A percentile compares a stretch with the other conserved stretches of the same genome.
Evolutionary conservation across 2,888 invertebrate genomes (phyloP).

Genomic region (Dicranocentrus wangi): DNA sequence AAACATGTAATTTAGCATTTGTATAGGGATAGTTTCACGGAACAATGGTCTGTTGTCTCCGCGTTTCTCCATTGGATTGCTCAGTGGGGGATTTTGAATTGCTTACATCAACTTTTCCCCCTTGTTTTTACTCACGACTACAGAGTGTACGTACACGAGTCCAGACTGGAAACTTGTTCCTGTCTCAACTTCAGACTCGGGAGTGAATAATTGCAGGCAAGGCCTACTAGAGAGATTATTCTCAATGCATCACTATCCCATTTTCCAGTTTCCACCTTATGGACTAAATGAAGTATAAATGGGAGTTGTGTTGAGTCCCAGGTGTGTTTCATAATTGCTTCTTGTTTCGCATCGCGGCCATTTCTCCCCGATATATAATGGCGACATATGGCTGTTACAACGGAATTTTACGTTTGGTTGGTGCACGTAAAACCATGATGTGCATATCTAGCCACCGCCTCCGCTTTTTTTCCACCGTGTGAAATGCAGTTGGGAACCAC

Average conservation of each 20-base stretch:
- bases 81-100: constrained; percentile 18
- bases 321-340: constrained; percentile 49
- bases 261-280: not conserved
- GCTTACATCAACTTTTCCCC: not conserved
- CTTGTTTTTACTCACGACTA: not conserved
- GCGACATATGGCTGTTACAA: constrained; percentile 31
- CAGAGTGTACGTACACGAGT: too few relatives aligned
- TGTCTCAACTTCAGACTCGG: too few relatives aligned
- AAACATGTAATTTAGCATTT: too few relatives aligned
- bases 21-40: not conserved
- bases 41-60: not conserved
- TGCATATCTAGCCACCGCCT: too few relatives aligned
- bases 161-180: too few relatives aligned
- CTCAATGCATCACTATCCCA: not conserved
- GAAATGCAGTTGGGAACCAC: not conserved
- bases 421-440: not conserved
- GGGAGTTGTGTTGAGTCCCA: constrained; percentile 26
- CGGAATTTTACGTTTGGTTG: not conserved
- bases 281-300: constrained; percentile 43
- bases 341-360: not conserved
- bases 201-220: too few relatives aligned
- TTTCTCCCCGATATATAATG: not conserved
- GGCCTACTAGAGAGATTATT: too few relatives aligned
- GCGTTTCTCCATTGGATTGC: not conserved
- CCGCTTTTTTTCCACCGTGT: too few relatives aligned